Base-by-base conservation (phyloP, 2,113 vertebrate genomes). In the Tenebrosternarchus preto region DNA sequence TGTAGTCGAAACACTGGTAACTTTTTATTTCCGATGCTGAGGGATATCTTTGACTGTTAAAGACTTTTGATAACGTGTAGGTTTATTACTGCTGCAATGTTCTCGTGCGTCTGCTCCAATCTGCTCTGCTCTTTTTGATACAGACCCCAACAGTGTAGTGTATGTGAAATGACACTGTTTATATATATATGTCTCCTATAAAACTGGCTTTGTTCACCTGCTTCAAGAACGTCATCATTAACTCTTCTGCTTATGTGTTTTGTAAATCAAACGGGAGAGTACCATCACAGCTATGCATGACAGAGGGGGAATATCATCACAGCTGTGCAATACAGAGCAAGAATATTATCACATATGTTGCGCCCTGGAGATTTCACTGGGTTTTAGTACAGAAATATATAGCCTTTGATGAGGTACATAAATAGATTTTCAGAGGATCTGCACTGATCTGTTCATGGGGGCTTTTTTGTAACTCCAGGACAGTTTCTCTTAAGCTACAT, bases 1-100 rank as follows among this genome's bases (percentile, higher is more conserved):
- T 87, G 82, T 87, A 88, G 83, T 84, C 81, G 39, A 66, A 85
- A 87, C 85, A 86, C 84, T 88, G 87, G 75, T 85, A 75, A 82
- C 78, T 80, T 83, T 72, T 79, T 29, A 80, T 68, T 84, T 80
- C 68, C 78, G 67, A 77, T 80, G 63, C 70, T 82, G 53, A 84
- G 63, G 78, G 75, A 73, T 66, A 61, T 81, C 66, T 82, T 73
- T 86, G 83, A 85, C 83, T 87, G 74, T 83, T 83, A 76, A 67
- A 73, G 66, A 82, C 56, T 81, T 77, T 80, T 80, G 50, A 36
- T 43, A 24, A 83, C 46, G 64, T 80, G 76, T 77, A 67, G 43
- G 67, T 53, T 63, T 78, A 50, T 78, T 55, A 59, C 73, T 82
- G 76, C 70, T 59, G 61, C 57, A 53, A 72, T 76, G 57, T 82